These are phyloP conservation scores for Somateria mollissima DNA, from an alignment of 2,797 vertebrate species.

Conservation along the genomic window DNA sequence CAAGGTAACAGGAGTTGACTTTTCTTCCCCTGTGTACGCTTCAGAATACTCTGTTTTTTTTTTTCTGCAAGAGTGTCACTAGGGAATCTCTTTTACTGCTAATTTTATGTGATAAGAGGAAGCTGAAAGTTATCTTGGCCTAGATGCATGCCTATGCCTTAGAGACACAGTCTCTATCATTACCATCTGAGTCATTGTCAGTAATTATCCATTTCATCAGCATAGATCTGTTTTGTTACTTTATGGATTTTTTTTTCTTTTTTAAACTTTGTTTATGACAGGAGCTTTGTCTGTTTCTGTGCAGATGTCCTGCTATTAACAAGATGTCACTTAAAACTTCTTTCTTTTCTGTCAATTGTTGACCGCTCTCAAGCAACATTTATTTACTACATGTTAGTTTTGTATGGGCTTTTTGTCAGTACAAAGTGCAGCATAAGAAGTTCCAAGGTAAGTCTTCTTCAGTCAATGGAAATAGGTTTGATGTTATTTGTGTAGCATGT, in stretches of 20 bases:
- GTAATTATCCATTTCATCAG: conserved; percentile 14
- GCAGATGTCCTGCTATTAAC: background rate
- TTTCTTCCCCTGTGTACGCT: background rate
- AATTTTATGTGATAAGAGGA: background rate
- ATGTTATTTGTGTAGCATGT: background rate
- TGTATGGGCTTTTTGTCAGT: background rate
- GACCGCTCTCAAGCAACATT: background rate
- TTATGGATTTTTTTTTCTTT: background rate
- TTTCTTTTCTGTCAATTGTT: background rate
- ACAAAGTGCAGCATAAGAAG: background rate
- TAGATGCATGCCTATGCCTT: background rate
- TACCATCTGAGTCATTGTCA: background rate
- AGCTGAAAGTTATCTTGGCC: background rate
- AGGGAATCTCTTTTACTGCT: background rate
- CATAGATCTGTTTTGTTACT: background rate
- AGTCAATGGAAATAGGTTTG: background rate
- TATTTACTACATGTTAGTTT: background rate
- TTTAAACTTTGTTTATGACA: background rate
- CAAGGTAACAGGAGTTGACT: background rate
- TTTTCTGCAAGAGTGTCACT: background rate
- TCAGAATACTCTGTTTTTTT: too few species aligned
- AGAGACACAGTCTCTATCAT: background rate
- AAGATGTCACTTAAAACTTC: background rate
- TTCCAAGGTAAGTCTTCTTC: background rate
- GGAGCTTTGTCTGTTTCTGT: background rate